A percentile compares a stretch with the other conserved stretches of the same genome.
Evolutionary conservation across 2,888 invertebrate genomes (phyloP).

Genomic region (Drosophila mayaguana): DNA sequence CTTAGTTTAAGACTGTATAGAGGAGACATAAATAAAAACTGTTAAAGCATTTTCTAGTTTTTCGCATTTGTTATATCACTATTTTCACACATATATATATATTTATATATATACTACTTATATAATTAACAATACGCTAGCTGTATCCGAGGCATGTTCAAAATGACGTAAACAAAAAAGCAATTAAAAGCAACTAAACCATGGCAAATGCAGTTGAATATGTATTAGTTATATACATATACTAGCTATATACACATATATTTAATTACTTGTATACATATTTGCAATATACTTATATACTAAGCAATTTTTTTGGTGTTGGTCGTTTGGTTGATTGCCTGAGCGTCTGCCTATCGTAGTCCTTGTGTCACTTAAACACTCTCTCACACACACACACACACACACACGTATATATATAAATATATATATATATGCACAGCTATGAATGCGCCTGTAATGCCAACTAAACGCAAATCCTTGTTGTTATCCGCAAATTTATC

Average conservation of each 20-base stretch:
- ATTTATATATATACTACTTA: conserved; percentile 16
- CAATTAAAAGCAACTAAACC: conserved; percentile 58
- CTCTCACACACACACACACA: conserved; percentile 10
- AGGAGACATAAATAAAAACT: conserved; percentile 24
- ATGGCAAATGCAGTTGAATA: conserved; percentile 48
- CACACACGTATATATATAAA: neutral
- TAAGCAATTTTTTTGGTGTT: conserved; percentile 69
- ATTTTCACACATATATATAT: conserved; percentile 20
- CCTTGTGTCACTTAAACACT: conserved; percentile 34
- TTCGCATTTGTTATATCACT: conserved; percentile 60
- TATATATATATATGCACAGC: conserved; percentile 28
- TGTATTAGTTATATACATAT: conserved; percentile 19
- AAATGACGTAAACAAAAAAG: conserved; percentile 17
- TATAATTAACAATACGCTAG: conserved; percentile 55
- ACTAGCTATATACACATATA: conserved; percentile 3
- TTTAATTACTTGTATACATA: conserved; percentile 31
- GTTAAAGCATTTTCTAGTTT: conserved; percentile 46
- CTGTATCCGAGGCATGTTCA: conserved; percentile 69
- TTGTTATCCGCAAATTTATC: conserved; percentile 81
- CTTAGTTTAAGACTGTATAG: conserved; percentile 48
- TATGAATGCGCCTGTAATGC: conserved; percentile 55
- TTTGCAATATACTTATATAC: conserved; percentile 36
- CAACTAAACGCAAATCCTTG: conserved; percentile 80
- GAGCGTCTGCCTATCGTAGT: conserved; percentile 61
- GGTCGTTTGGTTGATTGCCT: conserved; percentile 66